Conservation (phyloP, 2,113 vertebrate genomes). For the Nannobrachium achirus region DNA sequence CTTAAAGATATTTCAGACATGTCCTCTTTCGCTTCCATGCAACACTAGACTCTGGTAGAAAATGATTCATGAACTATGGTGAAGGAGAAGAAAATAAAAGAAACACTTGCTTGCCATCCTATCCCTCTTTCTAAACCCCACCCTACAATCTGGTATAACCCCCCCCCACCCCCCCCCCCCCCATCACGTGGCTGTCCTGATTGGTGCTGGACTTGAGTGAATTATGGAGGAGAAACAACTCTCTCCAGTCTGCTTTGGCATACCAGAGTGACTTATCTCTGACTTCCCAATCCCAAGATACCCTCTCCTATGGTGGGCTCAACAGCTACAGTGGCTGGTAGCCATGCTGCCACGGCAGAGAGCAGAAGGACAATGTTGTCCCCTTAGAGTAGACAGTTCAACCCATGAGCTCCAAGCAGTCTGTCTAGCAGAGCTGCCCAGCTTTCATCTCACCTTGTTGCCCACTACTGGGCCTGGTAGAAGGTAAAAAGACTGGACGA, state of each 20-base stretch:
- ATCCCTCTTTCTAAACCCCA: slow-evolving; percentile 1
- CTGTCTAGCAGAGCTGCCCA: slow-evolving; percentile 55
- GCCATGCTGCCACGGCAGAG: slow-evolving; percentile 73
- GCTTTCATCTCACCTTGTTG: slow-evolving; percentile 49
- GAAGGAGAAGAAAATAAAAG: slow-evolving; percentile 68
- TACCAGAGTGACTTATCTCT: slow-evolving; percentile 78
- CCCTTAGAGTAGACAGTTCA: slow-evolving; percentile 30
- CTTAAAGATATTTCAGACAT: neutral
- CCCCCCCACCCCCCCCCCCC: neutral
- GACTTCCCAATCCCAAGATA: slow-evolving; percentile 72
- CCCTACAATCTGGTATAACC: neutral
- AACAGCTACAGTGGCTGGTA: slow-evolving; percentile 68
- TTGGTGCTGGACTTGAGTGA: slow-evolving; percentile 38
- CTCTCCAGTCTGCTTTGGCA: slow-evolving; percentile 66
- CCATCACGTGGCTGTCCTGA: slow-evolving; percentile 5
- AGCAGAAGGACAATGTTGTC: slow-evolving; percentile 75
- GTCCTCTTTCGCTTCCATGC: slow-evolving; percentile 46
- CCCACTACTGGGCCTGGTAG: slow-evolving; percentile 18
- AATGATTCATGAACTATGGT: slow-evolving; percentile 52
- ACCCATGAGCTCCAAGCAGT: slow-evolving; percentile 7
- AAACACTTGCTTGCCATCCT: slow-evolving; percentile 64
- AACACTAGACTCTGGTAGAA: slow-evolving; percentile 67
- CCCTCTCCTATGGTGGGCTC: slow-evolving; percentile 63
- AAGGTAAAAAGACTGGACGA: slow-evolving; percentile 51
- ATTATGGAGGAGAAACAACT: slow-evolving; percentile 68